Evolutionary conservation across 2,113 vertebrate genomes (phyloP), one percentile per base, ranked within the genome.

Genomic region (Ceratotherium simum): DNA sequence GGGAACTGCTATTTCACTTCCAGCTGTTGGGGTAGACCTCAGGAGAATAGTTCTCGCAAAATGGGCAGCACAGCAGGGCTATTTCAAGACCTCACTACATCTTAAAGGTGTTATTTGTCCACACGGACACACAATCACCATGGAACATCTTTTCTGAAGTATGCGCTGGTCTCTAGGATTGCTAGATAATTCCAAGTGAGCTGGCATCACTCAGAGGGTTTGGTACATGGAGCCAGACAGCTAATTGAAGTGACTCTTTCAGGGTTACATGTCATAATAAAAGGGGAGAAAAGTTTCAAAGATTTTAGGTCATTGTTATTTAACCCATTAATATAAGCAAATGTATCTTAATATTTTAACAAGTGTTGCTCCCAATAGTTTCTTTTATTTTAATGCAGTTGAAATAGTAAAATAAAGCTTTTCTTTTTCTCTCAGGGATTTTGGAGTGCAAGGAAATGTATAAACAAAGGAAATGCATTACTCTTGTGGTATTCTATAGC

Each of bases 91-190:
- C 25, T 67, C 36, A 21, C 72, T 84, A 27, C n/a, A 80, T 42
- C 73, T 78, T 86, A 62, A 91, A 92, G n/a, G 79, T 72, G 46
- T 64, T 80, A 56, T 97, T 81, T 84, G 51, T 84, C 62, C 39
- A 72, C 51, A 78, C 13, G 65, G 16, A 84, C 12, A 1, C 82
- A 76, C 62, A 72, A 69, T 88, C 76, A 81, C 20, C 76, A 31
- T 2, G 9, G 46, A 67, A 27, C 8, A 42, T 67, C 85, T 84
- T 73, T 90, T 85, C 80, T 51, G 16, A 95, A 79, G 72, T 33
- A 31, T 4, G 4, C 39, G 18, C 39, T 80, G 18, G 46, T 60
- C 91, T 88, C 54, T 4, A 60, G 33, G 48, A 64, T 48, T 62
- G 65, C 60, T 87, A 39, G 46, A 80, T 81, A 46, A 79, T 86